Evolutionary conservation across 1,140 invertebrate species (phyloP).

Genomic region (Drosophila triauraria): DNA sequence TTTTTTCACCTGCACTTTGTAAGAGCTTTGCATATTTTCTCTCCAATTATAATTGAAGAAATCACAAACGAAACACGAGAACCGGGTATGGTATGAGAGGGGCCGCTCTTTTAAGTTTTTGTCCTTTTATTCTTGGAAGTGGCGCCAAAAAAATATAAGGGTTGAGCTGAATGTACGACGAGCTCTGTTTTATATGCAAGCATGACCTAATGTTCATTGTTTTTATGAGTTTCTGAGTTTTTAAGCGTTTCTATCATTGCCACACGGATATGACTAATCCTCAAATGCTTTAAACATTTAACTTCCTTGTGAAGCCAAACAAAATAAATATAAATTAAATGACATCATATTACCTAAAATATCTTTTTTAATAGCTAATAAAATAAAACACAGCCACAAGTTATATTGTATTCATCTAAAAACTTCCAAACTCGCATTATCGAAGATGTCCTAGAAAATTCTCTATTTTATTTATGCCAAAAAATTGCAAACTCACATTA

Average conservation of each 20-base stretch:
- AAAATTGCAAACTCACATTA: conserved; percentile 1
- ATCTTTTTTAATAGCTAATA: neutral
- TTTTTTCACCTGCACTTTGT: no score
- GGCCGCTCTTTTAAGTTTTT: no score
- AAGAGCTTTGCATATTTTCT: no score
- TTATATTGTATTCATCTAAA: neutral
- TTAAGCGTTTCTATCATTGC: neutral
- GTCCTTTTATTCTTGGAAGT: no score
- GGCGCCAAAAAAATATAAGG: no score
- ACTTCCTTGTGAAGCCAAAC: no score
- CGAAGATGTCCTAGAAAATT: neutral
- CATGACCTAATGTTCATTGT: neutral
- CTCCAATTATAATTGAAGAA: no score
- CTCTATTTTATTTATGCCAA: neutral
- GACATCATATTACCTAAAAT: no score
- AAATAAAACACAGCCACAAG: neutral
- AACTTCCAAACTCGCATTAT: neutral
- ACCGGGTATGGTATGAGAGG: no score
- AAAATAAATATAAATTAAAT: no score
- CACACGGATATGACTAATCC: neutral
- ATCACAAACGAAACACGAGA: no score
- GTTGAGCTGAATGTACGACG: no score
- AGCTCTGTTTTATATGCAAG: neutral
- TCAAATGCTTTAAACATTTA: neutral
- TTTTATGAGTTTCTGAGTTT: neutral